phyloP scores from a whole-genome alignment of 2,888 invertebrate genomes.

The Phaedon cochleariae region DNA sequence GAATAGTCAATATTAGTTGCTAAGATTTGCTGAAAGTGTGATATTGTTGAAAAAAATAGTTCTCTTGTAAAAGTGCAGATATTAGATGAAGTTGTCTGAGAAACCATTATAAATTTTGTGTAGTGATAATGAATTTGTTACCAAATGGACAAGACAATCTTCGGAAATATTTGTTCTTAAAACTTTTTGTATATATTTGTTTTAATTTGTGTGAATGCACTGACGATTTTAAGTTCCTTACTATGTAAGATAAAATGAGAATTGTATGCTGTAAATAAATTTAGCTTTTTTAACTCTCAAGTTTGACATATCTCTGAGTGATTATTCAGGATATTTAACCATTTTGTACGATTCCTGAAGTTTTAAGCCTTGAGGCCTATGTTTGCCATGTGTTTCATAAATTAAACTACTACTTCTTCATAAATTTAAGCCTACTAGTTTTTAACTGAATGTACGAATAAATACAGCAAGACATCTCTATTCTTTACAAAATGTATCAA shows the following conservation, averaged over 20 bases:
- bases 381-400: constrained; percentile 11
- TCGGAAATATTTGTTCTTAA: constrained; percentile 6
- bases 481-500: neutral
- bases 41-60: constrained; percentile 17
- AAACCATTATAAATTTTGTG: neutral
- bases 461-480: neutral
- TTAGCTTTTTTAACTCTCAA: constrained; percentile 14
- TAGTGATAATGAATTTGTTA: constrained; percentile 12
- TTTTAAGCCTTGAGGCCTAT: neutral
- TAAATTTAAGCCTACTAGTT: neutral
- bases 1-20: neutral
- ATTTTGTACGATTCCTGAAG: neutral
- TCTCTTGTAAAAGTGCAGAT: constrained; percentile 4
- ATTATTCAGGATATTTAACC: neutral
- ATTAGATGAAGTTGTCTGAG: constrained; percentile 3
- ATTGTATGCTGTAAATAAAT: constrained; percentile 12
- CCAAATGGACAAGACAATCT: constrained; percentile 7
- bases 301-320: constrained; percentile 10
- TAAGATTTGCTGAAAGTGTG: constrained; percentile 15
- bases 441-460: neutral
- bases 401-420: too few species aligned
- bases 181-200: constrained; percentile 4
- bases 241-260: constrained; percentile 4
- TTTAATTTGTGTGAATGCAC: constrained; percentile 13
- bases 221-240: constrained; percentile 20